Percentiles rank a stretch among this genome's conserved stretches.
Evolutionary conservation across 1,140 invertebrate genomes (phyloP).

Genomic region (Contarinia nasturtii): DNA sequence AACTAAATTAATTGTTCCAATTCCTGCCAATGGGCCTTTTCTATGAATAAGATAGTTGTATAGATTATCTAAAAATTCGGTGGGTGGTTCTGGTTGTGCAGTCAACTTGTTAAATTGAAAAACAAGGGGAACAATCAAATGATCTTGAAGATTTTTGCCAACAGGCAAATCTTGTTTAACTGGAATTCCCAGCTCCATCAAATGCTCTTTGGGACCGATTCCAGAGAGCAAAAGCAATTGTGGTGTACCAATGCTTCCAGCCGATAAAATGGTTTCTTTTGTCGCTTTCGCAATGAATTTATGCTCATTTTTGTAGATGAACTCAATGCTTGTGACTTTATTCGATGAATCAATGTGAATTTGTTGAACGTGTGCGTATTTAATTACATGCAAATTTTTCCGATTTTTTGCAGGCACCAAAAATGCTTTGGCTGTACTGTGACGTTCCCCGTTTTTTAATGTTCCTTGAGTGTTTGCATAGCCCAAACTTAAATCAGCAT

Average conservation of each 20-base stretch:
- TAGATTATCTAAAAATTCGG: constrained; percentile 20
- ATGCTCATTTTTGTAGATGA: constrained; percentile 36
- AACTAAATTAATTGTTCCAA: constrained; percentile 20
- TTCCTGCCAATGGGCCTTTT: constrained; percentile 17
- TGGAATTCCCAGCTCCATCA: constrained; percentile 47
- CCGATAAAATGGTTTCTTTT: constrained; percentile 54
- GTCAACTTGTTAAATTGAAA: neutral
- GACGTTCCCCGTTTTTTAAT: constrained; percentile 29
- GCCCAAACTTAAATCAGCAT: constrained; percentile 26
- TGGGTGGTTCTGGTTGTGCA: neutral
- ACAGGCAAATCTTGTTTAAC: constrained; percentile 48
- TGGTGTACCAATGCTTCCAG: constrained; percentile 55
- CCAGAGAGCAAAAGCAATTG: constrained; percentile 72
- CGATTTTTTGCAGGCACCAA: constrained; percentile 35
- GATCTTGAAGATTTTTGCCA: constrained; percentile 61
- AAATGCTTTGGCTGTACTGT: constrained; percentile 36
- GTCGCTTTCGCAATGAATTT: constrained; percentile 37
- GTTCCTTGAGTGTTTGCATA: constrained; percentile 27
- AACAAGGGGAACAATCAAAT: constrained; percentile 15
- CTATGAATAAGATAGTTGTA: constrained; percentile 19
- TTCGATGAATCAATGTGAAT: constrained; percentile 44
- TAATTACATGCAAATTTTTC: constrained; percentile 49
- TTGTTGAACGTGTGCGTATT: constrained; percentile 54
- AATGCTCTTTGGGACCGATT: constrained; percentile 53
- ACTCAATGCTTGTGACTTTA: constrained; percentile 49